Evolutionary conservation across 2,797 vertebrate species (phyloP).

Genomic region (Pseudochirops cupreus): DNA sequence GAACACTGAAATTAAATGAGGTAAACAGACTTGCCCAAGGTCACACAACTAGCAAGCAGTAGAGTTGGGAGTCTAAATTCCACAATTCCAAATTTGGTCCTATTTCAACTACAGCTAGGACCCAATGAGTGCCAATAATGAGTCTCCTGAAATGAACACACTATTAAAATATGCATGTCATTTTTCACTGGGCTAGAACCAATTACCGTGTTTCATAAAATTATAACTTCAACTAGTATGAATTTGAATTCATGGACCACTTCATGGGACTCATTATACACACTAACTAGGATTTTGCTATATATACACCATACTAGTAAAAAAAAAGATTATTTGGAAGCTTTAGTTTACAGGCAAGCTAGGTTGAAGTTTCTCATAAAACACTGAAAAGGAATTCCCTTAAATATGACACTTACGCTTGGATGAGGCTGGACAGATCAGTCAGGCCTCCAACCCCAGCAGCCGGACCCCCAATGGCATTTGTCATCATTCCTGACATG

Average conservation of each 20-base stretch:
- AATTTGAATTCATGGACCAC: not conserved
- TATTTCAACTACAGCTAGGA: not conserved
- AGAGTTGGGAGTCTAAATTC: not conserved
- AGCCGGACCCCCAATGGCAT: conserved; percentile 94
- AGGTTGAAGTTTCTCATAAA: not conserved
- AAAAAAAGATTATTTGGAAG: not conserved
- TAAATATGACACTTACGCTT: conserved; percentile 91
- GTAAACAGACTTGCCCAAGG: not conserved
- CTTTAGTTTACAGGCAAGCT: not conserved
- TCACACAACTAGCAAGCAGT: not conserved
- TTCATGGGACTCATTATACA: not conserved
- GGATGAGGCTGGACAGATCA: conserved; percentile 97
- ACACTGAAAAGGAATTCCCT: conserved; percentile 17
- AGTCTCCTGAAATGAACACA: not conserved
- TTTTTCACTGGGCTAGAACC: not conserved
- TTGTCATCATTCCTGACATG: conserved; percentile 99
- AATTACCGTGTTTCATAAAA: not conserved
- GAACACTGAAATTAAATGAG: not conserved
- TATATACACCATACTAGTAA: not conserved
- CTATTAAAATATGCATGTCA: not conserved
- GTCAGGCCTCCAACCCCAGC: conserved; percentile 96
- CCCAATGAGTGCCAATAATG: not conserved
- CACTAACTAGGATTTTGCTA: not conserved
- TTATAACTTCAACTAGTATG: not conserved
- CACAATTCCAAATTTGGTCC: not conserved